Percentiles rank a stretch among this genome's conserved stretches.
Conservation (phyloP, 2,888 invertebrate genomes). For the Plebejus anna region DNA sequence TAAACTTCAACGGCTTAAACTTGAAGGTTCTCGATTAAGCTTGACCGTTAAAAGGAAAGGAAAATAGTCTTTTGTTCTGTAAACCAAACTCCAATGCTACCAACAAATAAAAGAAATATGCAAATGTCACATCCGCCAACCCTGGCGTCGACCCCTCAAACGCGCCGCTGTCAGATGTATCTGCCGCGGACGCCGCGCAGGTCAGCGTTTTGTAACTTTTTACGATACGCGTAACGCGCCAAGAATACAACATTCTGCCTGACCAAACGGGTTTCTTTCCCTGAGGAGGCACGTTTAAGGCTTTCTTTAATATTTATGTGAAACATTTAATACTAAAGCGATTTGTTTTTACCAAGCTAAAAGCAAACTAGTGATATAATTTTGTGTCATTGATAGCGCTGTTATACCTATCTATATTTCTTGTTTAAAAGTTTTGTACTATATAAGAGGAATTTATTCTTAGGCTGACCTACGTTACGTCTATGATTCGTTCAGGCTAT, state of each 20-base stretch:
- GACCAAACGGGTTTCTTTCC: constrained; percentile 13
- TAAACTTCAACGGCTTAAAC: not conserved
- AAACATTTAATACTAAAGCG: not conserved
- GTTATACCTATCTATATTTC: no score
- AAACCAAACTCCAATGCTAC: not conserved
- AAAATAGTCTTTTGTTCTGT: not conserved
- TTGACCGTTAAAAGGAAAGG: not conserved
- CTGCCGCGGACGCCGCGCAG: constrained; percentile 42
- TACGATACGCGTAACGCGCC: constrained; percentile 37
- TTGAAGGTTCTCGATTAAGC: not conserved
- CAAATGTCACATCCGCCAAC: not conserved
- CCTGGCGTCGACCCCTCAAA: constrained; percentile 39
- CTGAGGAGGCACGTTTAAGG: not conserved
- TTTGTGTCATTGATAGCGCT: not conserved
- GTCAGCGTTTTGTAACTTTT: constrained; percentile 39
- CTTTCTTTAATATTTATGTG: not conserved
- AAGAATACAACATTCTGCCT: constrained; percentile 32
- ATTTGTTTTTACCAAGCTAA: not conserved
- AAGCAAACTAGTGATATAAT: not conserved
- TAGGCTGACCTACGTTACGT: no score
- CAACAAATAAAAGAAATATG: not conserved
- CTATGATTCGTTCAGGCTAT: no score
- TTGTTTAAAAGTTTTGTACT: no score
- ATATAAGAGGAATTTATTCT: no score
- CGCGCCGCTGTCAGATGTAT: constrained; percentile 45